These are phyloP conservation scores for Mobula hypostoma DNA, from an alignment of 2,113 vertebrate genomes.

Conservation along the genomic window DNA sequence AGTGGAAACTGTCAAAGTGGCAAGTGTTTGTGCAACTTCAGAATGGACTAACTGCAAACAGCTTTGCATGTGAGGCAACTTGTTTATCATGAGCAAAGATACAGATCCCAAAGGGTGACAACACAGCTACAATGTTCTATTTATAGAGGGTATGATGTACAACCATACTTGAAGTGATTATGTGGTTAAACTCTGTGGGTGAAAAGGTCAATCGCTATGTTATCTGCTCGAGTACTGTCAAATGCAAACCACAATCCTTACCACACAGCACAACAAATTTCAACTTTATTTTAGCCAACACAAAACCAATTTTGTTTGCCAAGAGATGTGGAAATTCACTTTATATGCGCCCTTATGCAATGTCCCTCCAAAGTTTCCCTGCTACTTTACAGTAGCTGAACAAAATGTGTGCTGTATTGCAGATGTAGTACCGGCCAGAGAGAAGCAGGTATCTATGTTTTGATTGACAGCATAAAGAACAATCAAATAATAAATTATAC, in stretches of 20 bases:
- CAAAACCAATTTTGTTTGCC: neutral
- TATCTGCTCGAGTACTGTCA: neutral
- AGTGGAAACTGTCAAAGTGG: slow-evolving; percentile 23
- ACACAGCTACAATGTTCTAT: neutral
- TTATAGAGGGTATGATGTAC: neutral
- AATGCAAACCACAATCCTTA: neutral
- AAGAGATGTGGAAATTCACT: neutral
- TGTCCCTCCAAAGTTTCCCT: neutral
- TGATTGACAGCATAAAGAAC: neutral
- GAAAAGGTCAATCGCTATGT: slow-evolving; percentile 29
- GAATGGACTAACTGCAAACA: neutral
- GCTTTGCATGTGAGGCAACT: slow-evolving; percentile 1
- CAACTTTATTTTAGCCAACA: neutral
- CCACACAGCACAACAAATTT: neutral
- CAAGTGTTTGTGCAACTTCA: neutral
- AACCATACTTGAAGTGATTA: neutral
- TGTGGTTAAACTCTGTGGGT: slow-evolving; percentile 23
- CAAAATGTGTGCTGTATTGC: neutral
- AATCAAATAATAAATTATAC: neutral
- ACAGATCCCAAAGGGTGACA: neutral
- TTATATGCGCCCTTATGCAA: neutral
- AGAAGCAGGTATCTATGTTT: neutral
- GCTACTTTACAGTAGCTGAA: neutral
- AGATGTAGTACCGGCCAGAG: neutral
- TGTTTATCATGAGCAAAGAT: slow-evolving; percentile 8